phyloP scores from a whole-genome alignment of 2,113 vertebrate genomes.

The Procapra przewalskii region DNA sequence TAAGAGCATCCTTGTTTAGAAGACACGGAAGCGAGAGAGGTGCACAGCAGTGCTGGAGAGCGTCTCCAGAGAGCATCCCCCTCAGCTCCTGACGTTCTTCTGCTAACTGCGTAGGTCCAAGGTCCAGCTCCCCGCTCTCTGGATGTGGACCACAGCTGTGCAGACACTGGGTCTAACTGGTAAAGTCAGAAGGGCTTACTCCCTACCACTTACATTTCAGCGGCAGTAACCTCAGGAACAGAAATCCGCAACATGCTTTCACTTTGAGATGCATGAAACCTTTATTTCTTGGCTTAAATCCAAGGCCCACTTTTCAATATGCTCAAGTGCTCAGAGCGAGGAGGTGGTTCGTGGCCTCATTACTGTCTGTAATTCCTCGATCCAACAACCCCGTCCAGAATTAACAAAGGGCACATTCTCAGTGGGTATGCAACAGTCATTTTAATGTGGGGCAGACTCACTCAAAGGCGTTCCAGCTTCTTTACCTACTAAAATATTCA shows the following conservation, averaged over 20 bases:
- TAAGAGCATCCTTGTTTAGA: background rate
- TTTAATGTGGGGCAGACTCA: background rate
- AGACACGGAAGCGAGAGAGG: background rate
- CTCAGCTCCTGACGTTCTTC: background rate
- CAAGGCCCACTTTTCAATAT: background rate
- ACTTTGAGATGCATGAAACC: constrained; percentile 40
- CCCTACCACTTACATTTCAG: background rate
- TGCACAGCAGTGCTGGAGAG: background rate
- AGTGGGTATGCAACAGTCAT: background rate
- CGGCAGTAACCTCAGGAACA: background rate
- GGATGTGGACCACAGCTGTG: background rate
- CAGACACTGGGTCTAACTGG: background rate
- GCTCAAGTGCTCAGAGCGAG: background rate
- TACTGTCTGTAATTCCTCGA: background rate
- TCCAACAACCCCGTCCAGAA: background rate
- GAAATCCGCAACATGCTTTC: constrained; percentile 16
- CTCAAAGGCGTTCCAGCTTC: background rate
- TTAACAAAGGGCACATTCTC: background rate
- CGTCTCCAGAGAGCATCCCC: background rate
- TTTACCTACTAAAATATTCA: background rate
- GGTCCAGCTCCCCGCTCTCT: background rate
- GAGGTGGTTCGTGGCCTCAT: background rate
- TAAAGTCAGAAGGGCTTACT: background rate
- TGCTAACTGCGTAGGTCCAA: background rate
- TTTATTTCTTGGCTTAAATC: background rate